phyloP scores from a whole-genome alignment of 1,140 invertebrate genomes.

The Pseudachorutes palmiensis region DNA sequence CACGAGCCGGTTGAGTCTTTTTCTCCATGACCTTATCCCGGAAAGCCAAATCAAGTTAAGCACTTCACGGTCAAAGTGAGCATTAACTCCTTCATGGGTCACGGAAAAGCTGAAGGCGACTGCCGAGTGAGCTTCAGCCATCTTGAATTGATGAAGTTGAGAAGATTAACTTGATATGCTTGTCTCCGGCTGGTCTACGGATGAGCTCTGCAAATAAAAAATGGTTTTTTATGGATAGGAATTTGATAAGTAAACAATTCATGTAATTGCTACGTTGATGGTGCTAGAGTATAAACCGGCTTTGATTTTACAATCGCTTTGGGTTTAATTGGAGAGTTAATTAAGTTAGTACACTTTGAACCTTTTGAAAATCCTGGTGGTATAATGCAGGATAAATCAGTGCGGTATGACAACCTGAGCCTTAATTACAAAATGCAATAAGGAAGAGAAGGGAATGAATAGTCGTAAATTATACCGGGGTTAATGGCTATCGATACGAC shows the following conservation, averaged over 20 bases:
- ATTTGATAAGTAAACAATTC: neutral
- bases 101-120: conserved; percentile 96
- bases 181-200: neutral
- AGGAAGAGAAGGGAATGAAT: too few relatives aligned
- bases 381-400: too few relatives aligned
- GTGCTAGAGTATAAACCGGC: neutral
- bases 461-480: too few relatives aligned
- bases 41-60: conserved; percentile 82
- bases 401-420: too few relatives aligned
- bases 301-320: neutral
- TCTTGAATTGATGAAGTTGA: conserved; percentile 42
- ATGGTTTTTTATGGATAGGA: neutral
- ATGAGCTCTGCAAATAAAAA: neutral
- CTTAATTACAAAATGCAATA: too few relatives aligned
- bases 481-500: too few relatives aligned
- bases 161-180: neutral
- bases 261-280: neutral
- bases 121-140: conserved; percentile 98
- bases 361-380: too few relatives aligned
- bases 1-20: conserved; percentile 72
- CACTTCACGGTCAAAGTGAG: conserved; percentile 93
- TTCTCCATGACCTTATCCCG: conserved; percentile 88
- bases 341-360: too few relatives aligned
- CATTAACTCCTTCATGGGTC: conserved; percentile 93
- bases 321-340: too few relatives aligned